Conservation (phyloP, 2,113 vertebrate species). For the Chrysemys picta region DNA sequence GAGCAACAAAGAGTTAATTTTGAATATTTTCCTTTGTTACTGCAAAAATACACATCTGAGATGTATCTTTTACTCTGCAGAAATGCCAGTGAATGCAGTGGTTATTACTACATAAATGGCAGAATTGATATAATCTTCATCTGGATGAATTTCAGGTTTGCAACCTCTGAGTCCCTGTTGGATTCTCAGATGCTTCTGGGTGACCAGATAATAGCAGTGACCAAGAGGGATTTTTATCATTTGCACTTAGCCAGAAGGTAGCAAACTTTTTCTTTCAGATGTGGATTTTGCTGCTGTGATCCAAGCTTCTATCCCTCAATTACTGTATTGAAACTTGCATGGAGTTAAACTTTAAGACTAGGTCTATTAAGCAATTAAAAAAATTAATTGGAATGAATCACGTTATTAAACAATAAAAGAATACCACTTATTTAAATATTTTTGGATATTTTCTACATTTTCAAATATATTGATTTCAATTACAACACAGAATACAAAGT, state of each 20-base stretch:
- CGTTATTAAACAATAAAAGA: too few species aligned
- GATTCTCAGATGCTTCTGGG: neutral
- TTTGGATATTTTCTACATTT: too few species aligned
- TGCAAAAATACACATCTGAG: neutral
- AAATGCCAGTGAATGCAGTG: neutral
- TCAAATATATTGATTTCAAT: too few species aligned
- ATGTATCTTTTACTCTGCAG: neutral
- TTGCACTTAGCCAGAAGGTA: neutral
- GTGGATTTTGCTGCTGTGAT: accelerated
- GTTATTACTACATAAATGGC: neutral
- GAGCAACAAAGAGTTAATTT: neutral
- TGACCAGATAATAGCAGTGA: neutral
- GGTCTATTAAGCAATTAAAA: too few species aligned
- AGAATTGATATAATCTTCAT: neutral
- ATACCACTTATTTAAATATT: too few species aligned
- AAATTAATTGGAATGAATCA: too few species aligned
- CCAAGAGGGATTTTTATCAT: neutral
- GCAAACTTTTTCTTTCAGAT: neutral
- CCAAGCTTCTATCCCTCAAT: neutral
- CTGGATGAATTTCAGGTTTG: neutral
- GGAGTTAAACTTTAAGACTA: neutral
- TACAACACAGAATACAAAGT: too few species aligned
- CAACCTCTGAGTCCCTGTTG: neutral
- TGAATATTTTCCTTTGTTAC: neutral
- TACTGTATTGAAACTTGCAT: neutral